Evolutionary conservation across 2,888 invertebrate species (phyloP).

Genomic region (Drosophila nr. perissopoda): DNA sequence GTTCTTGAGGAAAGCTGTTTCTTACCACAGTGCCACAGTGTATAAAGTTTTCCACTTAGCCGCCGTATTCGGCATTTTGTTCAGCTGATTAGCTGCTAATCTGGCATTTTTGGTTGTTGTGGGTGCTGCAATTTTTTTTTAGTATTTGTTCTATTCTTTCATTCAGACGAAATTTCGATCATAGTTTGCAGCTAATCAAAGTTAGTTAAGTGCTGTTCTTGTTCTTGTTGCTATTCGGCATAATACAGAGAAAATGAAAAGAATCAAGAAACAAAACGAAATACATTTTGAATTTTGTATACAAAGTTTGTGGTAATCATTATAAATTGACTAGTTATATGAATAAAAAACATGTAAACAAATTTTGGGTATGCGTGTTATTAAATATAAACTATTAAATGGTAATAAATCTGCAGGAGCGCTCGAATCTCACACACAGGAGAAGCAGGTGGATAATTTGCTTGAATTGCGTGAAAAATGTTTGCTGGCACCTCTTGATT

Average conservation of each 20-base stretch:
- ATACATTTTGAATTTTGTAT: conserved; percentile 14
- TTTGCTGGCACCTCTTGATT: conserved; percentile 9
- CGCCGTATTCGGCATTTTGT: conserved; percentile 35
- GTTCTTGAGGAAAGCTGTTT: background rate
- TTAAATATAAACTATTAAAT: background rate
- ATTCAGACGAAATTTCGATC: conserved; percentile 23
- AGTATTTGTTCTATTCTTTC: background rate
- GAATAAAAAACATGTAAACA: conserved; percentile 26
- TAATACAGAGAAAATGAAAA: background rate
- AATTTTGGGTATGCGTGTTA: conserved; percentile 12
- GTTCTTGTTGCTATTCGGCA: background rate
- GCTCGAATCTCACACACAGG: background rate
- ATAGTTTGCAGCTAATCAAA: conserved; percentile 41
- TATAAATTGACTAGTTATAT: conserved; percentile 24
- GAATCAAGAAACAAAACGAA: background rate
- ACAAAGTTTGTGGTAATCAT: conserved; percentile 13
- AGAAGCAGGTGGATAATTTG: background rate
- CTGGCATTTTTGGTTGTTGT: conserved; percentile 21
- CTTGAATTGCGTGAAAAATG: conserved; percentile 17
- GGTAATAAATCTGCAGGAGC: background rate
- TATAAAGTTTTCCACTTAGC: conserved; percentile 35
- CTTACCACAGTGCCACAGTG: conserved; percentile 18
- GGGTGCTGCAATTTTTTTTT: background rate
- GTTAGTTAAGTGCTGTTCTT: conserved; percentile 21
- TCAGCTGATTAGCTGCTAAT: conserved; percentile 47